These are phyloP conservation scores for Trachelipus rathkii DNA, from an alignment of 1,140 invertebrate species.

Conservation along the genomic window DNA sequence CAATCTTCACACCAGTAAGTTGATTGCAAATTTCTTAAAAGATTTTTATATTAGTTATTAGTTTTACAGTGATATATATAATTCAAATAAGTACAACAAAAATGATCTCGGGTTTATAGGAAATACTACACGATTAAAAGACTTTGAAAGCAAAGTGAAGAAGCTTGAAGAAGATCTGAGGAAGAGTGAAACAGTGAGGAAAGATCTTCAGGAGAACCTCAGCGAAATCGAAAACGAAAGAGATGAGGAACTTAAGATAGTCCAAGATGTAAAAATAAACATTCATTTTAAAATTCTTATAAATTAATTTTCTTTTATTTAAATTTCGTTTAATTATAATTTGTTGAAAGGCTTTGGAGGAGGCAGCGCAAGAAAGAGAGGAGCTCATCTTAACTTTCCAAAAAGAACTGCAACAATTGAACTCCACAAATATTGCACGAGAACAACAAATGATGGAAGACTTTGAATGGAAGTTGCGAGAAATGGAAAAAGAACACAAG, in stretches of 20 bases:
- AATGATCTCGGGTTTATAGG: background rate
- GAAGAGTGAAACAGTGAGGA: constrained; percentile 21
- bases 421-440: constrained; percentile 56
- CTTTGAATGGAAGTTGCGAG: constrained; percentile 65
- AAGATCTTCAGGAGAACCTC: constrained; percentile 33
- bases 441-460: constrained; percentile 63
- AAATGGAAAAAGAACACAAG: constrained; percentile 62
- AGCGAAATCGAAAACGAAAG: constrained; percentile 40
- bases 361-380: constrained; percentile 58
- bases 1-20: background rate
- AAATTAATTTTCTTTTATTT: background rate
- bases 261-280: constrained; percentile 35
- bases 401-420: constrained; percentile 60
- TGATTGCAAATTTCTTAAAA: no score
- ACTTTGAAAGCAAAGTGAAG: background rate
- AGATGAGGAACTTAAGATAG: constrained; percentile 44
- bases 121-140: background rate
- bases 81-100: background rate
- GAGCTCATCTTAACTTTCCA: constrained; percentile 60
- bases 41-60: no score
- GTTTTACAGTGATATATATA: no score
- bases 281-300: background rate
- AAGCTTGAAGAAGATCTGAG: constrained; percentile 5
- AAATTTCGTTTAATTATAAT: constrained; percentile 24
- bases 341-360: constrained; percentile 54